phyloP scores from a whole-genome alignment of 2,797 vertebrate species.

The Alcedo atthis region DNA sequence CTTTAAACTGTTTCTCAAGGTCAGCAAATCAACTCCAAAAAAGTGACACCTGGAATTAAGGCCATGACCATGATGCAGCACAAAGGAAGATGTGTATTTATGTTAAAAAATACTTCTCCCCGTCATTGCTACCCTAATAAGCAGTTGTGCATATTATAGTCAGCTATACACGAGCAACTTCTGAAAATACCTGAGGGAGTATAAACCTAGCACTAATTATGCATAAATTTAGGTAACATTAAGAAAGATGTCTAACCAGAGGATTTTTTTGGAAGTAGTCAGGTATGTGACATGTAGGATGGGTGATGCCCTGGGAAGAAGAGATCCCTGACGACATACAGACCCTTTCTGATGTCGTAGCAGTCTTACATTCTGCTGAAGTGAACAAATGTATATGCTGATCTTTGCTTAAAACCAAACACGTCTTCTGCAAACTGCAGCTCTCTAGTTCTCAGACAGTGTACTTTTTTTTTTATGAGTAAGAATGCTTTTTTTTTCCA shows the following conservation, averaged over 20 bases:
- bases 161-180: neutral
- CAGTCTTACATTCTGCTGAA: neutral
- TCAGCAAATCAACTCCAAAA: neutral
- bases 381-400: fast-evolving
- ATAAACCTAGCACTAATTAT: neutral
- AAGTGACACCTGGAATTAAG: neutral
- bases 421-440: neutral
- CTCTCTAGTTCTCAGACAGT: neutral
- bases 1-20: neutral
- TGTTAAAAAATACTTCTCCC: neutral
- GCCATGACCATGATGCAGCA: neutral
- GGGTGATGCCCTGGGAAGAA: neutral
- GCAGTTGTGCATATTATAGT: neutral
- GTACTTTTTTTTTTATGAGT: neutral
- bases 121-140: neutral
- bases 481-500: neutral
- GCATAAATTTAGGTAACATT: neutral
- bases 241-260: neutral
- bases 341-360: neutral
- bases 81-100: neutral
- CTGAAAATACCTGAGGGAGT: neutral
- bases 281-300: neutral
- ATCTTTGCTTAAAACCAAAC: neutral
- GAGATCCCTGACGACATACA: neutral
- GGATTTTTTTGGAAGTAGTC: neutral